Conservation (phyloP, 2,797 vertebrate species). For the Tympanoctomys barrerae region DNA sequence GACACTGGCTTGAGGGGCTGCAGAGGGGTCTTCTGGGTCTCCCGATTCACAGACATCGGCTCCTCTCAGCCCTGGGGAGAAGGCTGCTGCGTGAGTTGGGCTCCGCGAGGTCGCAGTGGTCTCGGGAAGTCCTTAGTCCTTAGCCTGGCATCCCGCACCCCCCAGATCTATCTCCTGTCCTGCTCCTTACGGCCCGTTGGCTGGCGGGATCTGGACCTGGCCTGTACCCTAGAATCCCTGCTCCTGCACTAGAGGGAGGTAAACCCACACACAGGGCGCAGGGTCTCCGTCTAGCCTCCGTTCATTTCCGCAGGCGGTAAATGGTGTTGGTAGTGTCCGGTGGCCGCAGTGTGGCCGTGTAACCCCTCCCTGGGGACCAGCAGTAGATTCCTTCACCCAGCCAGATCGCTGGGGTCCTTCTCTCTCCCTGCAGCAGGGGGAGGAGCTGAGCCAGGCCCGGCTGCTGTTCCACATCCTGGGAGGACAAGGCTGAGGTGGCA, state of each 20-base stretch:
- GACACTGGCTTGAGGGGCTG: too few relatives aligned
- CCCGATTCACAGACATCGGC: background rate
- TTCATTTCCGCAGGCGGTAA: background rate
- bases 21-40: background rate
- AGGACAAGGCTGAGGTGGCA: background rate
- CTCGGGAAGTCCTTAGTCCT: background rate
- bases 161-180: background rate
- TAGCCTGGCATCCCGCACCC: too few relatives aligned
- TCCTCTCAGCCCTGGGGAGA: background rate
- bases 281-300: background rate
- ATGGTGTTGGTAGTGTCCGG: background rate
- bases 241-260: background rate
- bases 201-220: background rate
- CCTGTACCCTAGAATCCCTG: background rate
- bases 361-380: background rate
- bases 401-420: background rate
- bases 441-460: background rate
- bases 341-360: rapidly evolving
- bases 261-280: background rate
- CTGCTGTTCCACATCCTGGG: background rate
- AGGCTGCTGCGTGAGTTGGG: background rate
- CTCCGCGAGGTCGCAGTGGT: background rate
- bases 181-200: background rate
- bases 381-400: background rate
- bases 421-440: too few relatives aligned